Evolutionary conservation across 2,797 vertebrate genomes (phyloP).

Genomic region (Carduelis carduelis): DNA sequence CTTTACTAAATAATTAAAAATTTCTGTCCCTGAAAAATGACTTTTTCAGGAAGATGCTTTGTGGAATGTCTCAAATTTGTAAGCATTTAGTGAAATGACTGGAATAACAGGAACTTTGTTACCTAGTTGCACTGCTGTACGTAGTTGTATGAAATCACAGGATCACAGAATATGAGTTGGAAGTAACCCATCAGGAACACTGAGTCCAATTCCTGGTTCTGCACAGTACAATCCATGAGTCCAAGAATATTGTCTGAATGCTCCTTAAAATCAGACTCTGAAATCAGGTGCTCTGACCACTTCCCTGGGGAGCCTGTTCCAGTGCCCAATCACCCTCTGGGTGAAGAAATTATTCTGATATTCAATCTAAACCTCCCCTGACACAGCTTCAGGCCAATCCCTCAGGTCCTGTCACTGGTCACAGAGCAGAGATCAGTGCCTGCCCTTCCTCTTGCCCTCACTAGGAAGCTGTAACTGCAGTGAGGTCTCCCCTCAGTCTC

Average conservation of each 20-base stretch:
- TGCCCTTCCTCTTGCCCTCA: not conserved
- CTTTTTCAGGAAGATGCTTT: not conserved
- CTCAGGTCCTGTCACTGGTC: not conserved
- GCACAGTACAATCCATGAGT: not conserved
- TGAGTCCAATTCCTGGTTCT: not conserved
- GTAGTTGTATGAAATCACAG: not conserved
- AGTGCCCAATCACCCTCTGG: too few relatives aligned
- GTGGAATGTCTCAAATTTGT: not conserved
- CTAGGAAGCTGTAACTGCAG: rapidly evolving
- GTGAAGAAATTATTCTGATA: not conserved
- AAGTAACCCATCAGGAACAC: not conserved
- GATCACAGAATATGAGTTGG: not conserved
- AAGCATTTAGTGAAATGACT: not conserved
- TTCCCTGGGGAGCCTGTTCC: too few relatives aligned
- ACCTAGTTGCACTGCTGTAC: not conserved
- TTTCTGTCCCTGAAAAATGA: not conserved
- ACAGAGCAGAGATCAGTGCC: not conserved
- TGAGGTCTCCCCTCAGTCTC: not conserved
- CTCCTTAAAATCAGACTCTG: not conserved
- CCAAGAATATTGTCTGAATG: not conserved
- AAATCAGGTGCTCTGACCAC: not conserved
- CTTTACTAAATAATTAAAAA: not conserved
- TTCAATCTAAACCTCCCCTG: not conserved
- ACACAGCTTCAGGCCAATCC: not conserved
- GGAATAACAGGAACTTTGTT: not conserved